Percentiles rank a stretch among this genome's conserved stretches.
Evolutionary conservation across 2,113 vertebrate genomes (phyloP).

Genomic region (Peromyscus californicus): DNA sequence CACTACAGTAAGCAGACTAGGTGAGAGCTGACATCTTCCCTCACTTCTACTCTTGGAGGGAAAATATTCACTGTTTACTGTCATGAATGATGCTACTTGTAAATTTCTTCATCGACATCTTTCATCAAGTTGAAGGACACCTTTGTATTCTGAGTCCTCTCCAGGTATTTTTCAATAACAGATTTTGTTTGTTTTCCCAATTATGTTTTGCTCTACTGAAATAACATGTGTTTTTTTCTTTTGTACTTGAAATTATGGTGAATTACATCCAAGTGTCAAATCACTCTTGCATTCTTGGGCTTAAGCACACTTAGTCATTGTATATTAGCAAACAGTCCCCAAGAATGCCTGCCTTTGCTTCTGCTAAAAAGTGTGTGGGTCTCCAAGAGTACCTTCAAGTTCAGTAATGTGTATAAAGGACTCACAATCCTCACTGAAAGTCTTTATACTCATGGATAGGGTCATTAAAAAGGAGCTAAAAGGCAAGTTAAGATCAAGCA

Average conservation of each 20-base stretch:
- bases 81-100: neutral
- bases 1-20: neutral
- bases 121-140: neutral
- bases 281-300: neutral
- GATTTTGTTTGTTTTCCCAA: neutral
- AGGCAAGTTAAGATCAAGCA: neutral
- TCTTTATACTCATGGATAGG: neutral
- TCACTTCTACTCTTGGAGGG: neutral
- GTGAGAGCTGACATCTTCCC: neutral
- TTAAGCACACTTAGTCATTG: neutral
- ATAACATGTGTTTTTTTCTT: slow-evolving; percentile 11
- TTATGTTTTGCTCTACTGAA: neutral
- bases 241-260: neutral
- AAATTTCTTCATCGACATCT: neutral
- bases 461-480: neutral
- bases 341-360: neutral
- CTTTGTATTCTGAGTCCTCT: neutral
- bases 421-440: neutral
- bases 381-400: neutral
- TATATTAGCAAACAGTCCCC: neutral
- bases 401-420: neutral
- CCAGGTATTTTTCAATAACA: neutral
- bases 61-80: neutral
- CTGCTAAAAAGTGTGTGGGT: neutral
- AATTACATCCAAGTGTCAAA: slow-evolving; percentile 24